Conservation (phyloP, 2,888 invertebrate genomes). For the Cactoblastis cactorum region DNA sequence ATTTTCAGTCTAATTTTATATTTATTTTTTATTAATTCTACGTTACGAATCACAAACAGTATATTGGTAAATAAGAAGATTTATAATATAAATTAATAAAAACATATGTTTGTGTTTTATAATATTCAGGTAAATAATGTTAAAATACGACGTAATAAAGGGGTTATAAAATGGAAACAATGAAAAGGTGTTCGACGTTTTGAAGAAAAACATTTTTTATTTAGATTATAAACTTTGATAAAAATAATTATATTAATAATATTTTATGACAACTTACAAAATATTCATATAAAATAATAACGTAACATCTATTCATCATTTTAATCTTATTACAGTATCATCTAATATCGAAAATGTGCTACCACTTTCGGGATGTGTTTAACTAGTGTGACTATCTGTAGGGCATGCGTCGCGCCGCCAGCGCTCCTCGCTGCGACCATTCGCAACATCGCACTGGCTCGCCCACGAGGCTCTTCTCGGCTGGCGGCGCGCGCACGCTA, state of each 20-base stretch:
- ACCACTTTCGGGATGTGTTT: constrained; percentile 73
- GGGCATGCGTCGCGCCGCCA: constrained; percentile 25
- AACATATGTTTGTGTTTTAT: too few relatives aligned
- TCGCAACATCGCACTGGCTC: constrained; percentile 55
- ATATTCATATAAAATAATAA: constrained; percentile 79
- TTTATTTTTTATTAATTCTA: too few relatives aligned
- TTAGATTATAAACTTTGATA: constrained; percentile 81
- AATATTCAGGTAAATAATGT: too few relatives aligned
- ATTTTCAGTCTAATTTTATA: too few relatives aligned
- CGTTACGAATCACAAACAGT: too few relatives aligned
- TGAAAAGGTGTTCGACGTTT: constrained; percentile 56
- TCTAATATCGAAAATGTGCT: constrained; percentile 73
- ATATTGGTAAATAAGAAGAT: too few relatives aligned
- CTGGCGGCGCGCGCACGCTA: constrained; percentile 36
- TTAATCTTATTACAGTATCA: constrained; percentile 71
- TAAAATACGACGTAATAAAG: too few relatives aligned
- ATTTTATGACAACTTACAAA: constrained; percentile 80
- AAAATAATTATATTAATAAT: constrained; percentile 81
- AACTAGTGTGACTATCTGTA: constrained; percentile 73
- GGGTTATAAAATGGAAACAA: constrained; percentile 15
- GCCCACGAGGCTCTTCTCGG: constrained; percentile 27
- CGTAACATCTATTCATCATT: constrained; percentile 77
- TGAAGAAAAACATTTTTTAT: constrained; percentile 80
- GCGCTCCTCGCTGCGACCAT: constrained; percentile 13
- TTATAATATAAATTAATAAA: too few relatives aligned